Evolutionary conservation across 1,140 invertebrate genomes (phyloP).

Genomic region (Linepithema humile): DNA sequence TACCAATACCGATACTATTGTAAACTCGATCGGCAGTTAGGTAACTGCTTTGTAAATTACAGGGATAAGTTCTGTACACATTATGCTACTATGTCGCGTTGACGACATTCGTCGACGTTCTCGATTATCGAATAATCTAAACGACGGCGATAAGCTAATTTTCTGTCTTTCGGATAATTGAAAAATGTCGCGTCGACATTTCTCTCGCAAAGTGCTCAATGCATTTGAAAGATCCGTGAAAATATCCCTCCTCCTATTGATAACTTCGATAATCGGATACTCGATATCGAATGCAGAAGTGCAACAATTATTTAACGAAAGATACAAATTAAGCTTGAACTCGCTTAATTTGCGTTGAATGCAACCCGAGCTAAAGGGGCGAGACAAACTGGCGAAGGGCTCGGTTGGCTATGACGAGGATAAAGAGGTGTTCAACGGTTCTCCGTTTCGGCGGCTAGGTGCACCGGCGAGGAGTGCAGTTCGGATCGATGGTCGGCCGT

Average conservation of each 20-base stretch:
- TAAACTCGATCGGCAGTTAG: constrained; percentile 35
- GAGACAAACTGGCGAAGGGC: constrained; percentile 19
- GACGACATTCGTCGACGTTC: background rate
- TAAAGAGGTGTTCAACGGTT: constrained; percentile 61
- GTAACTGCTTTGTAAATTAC: constrained; percentile 36
- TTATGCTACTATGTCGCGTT: background rate
- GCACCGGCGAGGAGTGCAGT: constrained; percentile 55
- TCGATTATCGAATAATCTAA: background rate
- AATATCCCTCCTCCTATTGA: background rate
- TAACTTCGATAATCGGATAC: background rate
- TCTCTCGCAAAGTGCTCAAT: background rate
- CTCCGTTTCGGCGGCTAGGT: constrained; percentile 63
- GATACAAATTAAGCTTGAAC: background rate
- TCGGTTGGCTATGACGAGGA: constrained; percentile 11
- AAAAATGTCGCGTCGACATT: background rate
- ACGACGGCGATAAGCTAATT: background rate
- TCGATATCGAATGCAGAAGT: no score
- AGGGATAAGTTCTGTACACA: constrained; percentile 1
- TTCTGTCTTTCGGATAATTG: background rate
- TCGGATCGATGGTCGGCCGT: constrained; percentile 68
- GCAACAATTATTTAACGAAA: background rate
- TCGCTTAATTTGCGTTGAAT: background rate
- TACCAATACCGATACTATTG: constrained; percentile 11
- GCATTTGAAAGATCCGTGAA: background rate
- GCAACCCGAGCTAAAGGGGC: background rate